Evolutionary conservation across 2,113 vertebrate genomes (phyloP), one percentile per base, ranked within the genome.

Genomic region (Cichladusa arquata): DNA sequence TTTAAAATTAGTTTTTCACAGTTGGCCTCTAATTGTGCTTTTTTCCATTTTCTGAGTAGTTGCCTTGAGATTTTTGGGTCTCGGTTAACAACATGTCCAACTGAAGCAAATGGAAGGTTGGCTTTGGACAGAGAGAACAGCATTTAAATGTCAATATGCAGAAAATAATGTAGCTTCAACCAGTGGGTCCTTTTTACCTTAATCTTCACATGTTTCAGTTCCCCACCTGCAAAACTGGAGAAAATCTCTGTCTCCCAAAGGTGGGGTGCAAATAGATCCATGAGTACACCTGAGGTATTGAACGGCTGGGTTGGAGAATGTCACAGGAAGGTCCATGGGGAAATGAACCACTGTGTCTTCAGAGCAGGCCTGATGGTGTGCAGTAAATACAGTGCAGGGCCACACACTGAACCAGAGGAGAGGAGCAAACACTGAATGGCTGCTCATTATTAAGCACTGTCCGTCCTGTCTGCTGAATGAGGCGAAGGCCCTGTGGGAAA

Each of bases 401-500:
- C 67, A 71, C 93, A 70, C 85, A 71, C 19, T 93, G 92, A 81
- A 86, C 9, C 85, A 74, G 90, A 58, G 90, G 74, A 93, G 85
- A 95, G 92, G 76, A 80, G 4, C 11, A 88, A 92, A 71, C 71
- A 8, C 72, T 90, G 88, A 92, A 95, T 90, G 88, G 88, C 90
- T 93, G 82, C 92, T 94, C 93, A 84, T 97, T 97, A 90, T 62
- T 72, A 78, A 72, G 94, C 93, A 64, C 93, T 88, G 88, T 90
- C 90, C 1, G 6, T 96, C 61, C 92, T 86, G 79, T 53, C 90
- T 0, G 0, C 22, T 88, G 85, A 86, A 86, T 81, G 90, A 84
- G 94, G 82, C 2, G 0, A 88, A 66, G 60, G 90, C 79, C 90
- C 86, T 81, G 88, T 90, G 94, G 80, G 93, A 94, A 96, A 85